Evolutionary conservation across 2,888 invertebrate genomes (phyloP).

Genomic region (Xanthostigma xanthostigma): DNA sequence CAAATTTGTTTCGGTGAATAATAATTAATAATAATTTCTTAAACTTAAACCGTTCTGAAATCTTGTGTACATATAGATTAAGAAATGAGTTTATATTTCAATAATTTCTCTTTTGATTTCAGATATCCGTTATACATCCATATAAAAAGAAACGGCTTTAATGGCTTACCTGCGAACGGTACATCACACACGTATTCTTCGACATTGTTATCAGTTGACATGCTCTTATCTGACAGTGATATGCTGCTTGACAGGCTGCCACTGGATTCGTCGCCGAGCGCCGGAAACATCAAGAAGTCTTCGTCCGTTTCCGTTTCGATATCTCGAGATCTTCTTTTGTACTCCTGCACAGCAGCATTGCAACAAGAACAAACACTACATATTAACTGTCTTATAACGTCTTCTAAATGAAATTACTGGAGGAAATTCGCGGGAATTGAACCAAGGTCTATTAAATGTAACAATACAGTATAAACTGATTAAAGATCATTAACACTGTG

Average conservation of each 20-base stretch:
- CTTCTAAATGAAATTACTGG: too few species aligned
- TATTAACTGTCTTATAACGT: too few species aligned
- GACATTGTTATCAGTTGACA: conserved; percentile 66
- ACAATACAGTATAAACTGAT: too few species aligned
- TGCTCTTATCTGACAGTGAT: conserved; percentile 57
- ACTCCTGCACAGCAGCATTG: conserved; percentile 41
- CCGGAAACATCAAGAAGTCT: conserved; percentile 34
- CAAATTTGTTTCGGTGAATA: too few species aligned
- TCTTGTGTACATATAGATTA: not conserved
- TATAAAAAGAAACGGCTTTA: not conserved
- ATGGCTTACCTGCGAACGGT: conserved; percentile 68
- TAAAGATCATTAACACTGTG: too few species aligned
- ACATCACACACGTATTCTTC: conserved; percentile 76
- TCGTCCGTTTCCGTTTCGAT: conserved; percentile 69
- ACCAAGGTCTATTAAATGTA: too few species aligned
- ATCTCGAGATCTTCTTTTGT: conserved; percentile 70
- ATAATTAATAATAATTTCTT: too few species aligned
- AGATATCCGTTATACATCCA: not conserved
- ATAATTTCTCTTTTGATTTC: not conserved
- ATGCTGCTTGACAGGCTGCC: conserved; percentile 60
- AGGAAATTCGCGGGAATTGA: too few species aligned
- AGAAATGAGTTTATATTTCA: not conserved
- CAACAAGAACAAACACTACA: not conserved
- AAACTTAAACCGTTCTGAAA: not conserved
- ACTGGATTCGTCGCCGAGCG: conserved; percentile 40